A percentile compares a stretch with the other conserved stretches of the same genome.
These are phyloP conservation scores for Mechanitis messenoides DNA, from an alignment of 2,888 invertebrate species.

Conservation along the genomic window DNA sequence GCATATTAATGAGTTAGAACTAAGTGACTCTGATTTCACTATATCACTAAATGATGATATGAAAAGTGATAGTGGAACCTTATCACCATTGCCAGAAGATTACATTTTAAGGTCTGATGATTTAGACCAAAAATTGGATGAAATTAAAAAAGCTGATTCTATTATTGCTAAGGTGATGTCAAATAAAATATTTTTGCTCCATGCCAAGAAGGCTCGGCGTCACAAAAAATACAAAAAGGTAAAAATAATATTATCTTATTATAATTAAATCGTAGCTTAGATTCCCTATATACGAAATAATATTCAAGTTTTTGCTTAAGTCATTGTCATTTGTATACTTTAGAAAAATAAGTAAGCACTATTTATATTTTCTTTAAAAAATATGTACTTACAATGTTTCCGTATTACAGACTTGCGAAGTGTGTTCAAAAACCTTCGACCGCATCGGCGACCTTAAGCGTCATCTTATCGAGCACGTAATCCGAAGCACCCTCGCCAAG, in stretches of 20 bases:
- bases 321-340: no score
- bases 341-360: no score
- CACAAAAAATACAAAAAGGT: slow-evolving; percentile 53
- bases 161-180: slow-evolving; percentile 61
- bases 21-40: slow-evolving; percentile 33
- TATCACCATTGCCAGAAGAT: slow-evolving; percentile 9
- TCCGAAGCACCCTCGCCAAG: slow-evolving; percentile 58
- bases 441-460: slow-evolving; percentile 66
- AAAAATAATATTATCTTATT: slow-evolving; percentile 23
- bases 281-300: no score
- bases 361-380: no score
- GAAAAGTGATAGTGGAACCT: slow-evolving; percentile 13
- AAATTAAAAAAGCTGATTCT: slow-evolving; percentile 45
- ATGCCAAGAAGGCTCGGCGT: slow-evolving; percentile 37
- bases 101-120: slow-evolving; percentile 11
- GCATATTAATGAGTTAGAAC: slow-evolving; percentile 33
- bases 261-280: neutral
- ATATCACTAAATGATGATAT: slow-evolving; percentile 28
- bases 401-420: slow-evolving; percentile 52
- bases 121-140: slow-evolving; percentile 26
- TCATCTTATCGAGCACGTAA: slow-evolving; percentile 69
- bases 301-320: no score
- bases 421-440: slow-evolving; percentile 62
- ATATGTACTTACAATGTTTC: neutral
- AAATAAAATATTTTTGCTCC: slow-evolving; percentile 50